phyloP scores from a whole-genome alignment of 2,113 vertebrate genomes.

The Zosterops hypoxanthus region DNA sequence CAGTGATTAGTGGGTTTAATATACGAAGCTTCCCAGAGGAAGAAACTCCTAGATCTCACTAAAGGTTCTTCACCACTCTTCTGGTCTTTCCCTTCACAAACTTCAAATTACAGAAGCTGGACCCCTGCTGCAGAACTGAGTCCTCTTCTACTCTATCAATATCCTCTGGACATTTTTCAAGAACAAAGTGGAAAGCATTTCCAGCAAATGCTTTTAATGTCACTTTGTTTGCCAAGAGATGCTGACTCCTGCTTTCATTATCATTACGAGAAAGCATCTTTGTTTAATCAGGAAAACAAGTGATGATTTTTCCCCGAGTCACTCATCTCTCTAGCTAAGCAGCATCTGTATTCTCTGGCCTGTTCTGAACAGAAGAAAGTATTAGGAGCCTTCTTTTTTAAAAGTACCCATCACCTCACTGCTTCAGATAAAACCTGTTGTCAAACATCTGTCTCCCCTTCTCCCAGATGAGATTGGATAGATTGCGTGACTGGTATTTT shows the following conservation, averaged over 20 bases:
- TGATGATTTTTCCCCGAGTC: background rate
- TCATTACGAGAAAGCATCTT: conserved; percentile 41
- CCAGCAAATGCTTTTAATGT: conserved; percentile 73
- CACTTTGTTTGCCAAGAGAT: conserved; percentile 62
- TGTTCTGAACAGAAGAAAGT: background rate
- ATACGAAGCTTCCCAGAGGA: background rate
- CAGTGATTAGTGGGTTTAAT: conserved; percentile 52
- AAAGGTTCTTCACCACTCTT: background rate
- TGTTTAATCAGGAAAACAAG: conserved; percentile 43
- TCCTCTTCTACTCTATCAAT: background rate
- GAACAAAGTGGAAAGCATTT: conserved; percentile 55
- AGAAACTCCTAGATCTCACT: background rate
- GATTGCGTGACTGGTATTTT: background rate
- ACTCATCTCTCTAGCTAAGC: background rate
- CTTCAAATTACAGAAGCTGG: conserved; percentile 16
- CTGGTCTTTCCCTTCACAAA: background rate
- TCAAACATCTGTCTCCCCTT: background rate
- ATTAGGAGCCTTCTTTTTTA: background rate
- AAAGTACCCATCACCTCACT: background rate
- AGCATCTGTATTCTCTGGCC: background rate
- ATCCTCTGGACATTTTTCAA: conserved; percentile 41
- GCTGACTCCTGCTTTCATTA: conserved; percentile 26
- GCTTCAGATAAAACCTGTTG: background rate
- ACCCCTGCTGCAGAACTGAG: background rate
- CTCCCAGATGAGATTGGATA: background rate